Evolutionary conservation across 2,888 invertebrate genomes (phyloP).

Genomic region (Eurytoma californica): DNA sequence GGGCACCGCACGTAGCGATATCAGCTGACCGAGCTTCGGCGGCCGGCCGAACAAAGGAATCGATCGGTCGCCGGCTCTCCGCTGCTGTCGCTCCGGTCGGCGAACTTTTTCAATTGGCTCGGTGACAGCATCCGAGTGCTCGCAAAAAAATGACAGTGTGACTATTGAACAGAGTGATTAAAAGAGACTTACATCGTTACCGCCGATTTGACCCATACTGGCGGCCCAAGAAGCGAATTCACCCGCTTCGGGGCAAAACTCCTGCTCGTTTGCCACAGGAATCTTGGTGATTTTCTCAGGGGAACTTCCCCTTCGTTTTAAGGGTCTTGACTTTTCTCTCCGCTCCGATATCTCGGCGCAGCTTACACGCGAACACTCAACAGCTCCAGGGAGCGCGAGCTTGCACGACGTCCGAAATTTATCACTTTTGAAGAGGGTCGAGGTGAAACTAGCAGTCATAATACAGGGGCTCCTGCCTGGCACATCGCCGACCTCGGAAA

Average conservation of each 20-base stretch:
- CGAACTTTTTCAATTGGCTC: background rate
- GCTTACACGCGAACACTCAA: constrained; percentile 12
- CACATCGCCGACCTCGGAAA: constrained; percentile 8
- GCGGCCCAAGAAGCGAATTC: constrained; percentile 65
- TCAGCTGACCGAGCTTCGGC: constrained; percentile 20
- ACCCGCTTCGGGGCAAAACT: constrained; percentile 69
- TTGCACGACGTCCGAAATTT: constrained; percentile 66
- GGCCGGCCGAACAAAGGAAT: constrained; percentile 12
- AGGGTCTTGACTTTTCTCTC: too few relatives aligned
- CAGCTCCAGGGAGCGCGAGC: constrained; percentile 18
- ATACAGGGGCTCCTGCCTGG: constrained; percentile 51
- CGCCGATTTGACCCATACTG: constrained; percentile 73
- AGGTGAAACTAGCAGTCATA: constrained; percentile 66
- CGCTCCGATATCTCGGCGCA: background rate
- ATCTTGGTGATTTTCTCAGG: constrained; percentile 63
- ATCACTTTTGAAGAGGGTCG: constrained; percentile 64
- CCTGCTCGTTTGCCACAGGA: constrained; percentile 71
- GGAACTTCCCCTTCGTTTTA: background rate
- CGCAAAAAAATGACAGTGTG: background rate
- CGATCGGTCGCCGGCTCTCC: background rate
- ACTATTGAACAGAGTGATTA: background rate
- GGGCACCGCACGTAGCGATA: background rate
- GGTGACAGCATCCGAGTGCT: too few relatives aligned
- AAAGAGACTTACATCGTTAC: constrained; percentile 71
- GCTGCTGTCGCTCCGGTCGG: background rate